phyloP scores from a whole-genome alignment of 2,113 vertebrate species.

The Chroicocephalus ridibundus region DNA sequence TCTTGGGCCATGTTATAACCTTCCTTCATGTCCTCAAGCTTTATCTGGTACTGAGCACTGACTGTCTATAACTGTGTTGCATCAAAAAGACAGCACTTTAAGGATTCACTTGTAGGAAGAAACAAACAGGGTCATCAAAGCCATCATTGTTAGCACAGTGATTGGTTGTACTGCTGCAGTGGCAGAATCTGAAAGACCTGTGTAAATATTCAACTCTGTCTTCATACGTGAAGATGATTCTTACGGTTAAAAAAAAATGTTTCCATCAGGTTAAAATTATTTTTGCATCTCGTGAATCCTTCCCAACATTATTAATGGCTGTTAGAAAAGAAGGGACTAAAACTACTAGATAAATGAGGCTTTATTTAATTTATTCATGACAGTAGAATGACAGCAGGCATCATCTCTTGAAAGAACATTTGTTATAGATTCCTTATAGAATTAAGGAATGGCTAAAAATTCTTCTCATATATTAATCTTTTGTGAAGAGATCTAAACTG shows the following conservation, averaged over 20 bases:
- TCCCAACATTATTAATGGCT: neutral
- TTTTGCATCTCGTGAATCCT: neutral
- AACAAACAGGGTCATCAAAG: neutral
- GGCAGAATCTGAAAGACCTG: neutral
- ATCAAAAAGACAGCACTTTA: neutral
- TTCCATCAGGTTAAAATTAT: neutral
- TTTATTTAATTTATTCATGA: slow-evolving; percentile 11
- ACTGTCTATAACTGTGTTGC: neutral
- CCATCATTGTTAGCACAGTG: neutral
- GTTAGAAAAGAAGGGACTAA: neutral
- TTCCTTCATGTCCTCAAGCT: neutral
- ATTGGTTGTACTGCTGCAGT: neutral
- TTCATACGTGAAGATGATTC: neutral
- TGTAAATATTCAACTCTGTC: neutral
- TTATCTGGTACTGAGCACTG: neutral
- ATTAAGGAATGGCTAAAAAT: slow-evolving; percentile 6
- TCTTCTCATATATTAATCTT: neutral
- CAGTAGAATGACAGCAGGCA: neutral
- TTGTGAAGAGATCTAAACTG: slow-evolving; percentile 21
- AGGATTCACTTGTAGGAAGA: neutral
- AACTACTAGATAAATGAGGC: neutral
- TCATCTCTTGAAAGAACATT: slow-evolving; percentile 20
- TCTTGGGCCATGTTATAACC: neutral
- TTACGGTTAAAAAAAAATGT: neutral
- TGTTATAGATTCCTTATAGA: slow-evolving; percentile 5